Percentiles rank a stretch among this genome's conserved stretches.
These are phyloP conservation scores for Onthophagus taurus DNA, from an alignment of 1,140 invertebrate species.

Conservation along the genomic window DNA sequence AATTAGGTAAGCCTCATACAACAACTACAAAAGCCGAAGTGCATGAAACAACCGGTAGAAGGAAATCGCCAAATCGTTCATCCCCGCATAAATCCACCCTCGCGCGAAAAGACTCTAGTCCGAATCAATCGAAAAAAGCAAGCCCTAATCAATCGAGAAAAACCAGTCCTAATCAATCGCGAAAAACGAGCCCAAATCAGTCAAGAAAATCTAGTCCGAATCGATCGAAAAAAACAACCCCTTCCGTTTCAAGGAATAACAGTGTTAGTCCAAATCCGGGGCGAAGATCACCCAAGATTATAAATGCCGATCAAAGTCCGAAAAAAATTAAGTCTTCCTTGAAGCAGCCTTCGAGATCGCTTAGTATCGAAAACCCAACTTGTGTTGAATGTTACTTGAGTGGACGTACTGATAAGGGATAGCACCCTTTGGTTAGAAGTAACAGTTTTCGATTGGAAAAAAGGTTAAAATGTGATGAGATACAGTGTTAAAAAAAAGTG, in stretches of 20 bases:
- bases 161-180: slow-evolving; percentile 24
- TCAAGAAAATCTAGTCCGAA: slow-evolving; percentile 16
- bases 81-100: slow-evolving; percentile 21
- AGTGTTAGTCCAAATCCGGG: slow-evolving; percentile 26
- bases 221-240: slow-evolving; percentile 17
- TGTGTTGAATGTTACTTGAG: slow-evolving; percentile 55
- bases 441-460: slow-evolving; percentile 18
- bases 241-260: slow-evolving; percentile 7
- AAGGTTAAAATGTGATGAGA: slow-evolving; percentile 18
- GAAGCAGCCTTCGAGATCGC: slow-evolving; percentile 38
- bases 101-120: slow-evolving; percentile 19
- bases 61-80: slow-evolving; percentile 20
- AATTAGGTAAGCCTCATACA: slow-evolving; percentile 65
- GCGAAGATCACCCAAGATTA: slow-evolving; percentile 17
- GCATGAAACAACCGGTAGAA: slow-evolving; percentile 16
- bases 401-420: slow-evolving; percentile 45
- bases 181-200: slow-evolving; percentile 18
- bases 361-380: slow-evolving; percentile 48
- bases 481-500: slow-evolving; percentile 16
- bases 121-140: slow-evolving; percentile 18
- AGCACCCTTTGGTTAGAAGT: slow-evolving; percentile 32
- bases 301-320: slow-evolving; percentile 20
- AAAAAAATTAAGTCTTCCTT: slow-evolving; percentile 30
- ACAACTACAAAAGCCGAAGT: slow-evolving; percentile 28
- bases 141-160: slow-evolving; percentile 20